A percentile compares a stretch with the other conserved stretches of the same genome.
Evolutionary conservation across 2,888 invertebrate genomes (phyloP).

Genomic region (Molorchus minor): DNA sequence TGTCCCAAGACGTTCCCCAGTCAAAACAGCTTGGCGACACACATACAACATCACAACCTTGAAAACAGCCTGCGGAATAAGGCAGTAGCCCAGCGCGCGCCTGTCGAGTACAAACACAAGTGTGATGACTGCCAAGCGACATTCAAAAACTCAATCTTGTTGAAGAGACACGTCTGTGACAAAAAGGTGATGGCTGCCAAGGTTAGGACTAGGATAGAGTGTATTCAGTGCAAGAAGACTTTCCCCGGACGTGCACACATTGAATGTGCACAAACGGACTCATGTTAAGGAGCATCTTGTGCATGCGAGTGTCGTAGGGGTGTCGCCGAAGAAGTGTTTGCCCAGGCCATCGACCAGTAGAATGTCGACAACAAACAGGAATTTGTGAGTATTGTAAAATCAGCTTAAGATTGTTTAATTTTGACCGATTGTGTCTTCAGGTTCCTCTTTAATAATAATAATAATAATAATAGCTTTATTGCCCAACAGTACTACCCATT

Average conservation of each 20-base stretch:
- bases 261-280: constrained; percentile 52
- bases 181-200: constrained; percentile 22
- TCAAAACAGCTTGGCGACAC: constrained; percentile 57
- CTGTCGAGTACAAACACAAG: constrained; percentile 51
- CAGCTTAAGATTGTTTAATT: too few species aligned
- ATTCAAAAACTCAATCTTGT: constrained; percentile 55
- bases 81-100: constrained; percentile 1
- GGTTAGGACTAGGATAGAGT: constrained; percentile 37
- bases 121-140: constrained; percentile 52
- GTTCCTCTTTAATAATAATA: too few species aligned
- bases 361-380: too few species aligned
- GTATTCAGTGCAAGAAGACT: constrained; percentile 52
- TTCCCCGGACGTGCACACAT: constrained; percentile 45
- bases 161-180: constrained; percentile 52
- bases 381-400: too few species aligned
- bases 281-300: constrained; percentile 54
- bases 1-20: constrained; percentile 60
- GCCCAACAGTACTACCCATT: too few species aligned
- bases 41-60: constrained; percentile 57
- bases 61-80: constrained; percentile 44
- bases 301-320: constrained; percentile 46
- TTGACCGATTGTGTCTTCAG: too few species aligned
- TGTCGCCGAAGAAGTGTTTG: constrained; percentile 50
- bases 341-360: constrained; percentile 28
- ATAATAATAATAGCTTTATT: too few species aligned